These are phyloP conservation scores for Ammodytes dubius DNA, from an alignment of 2,113 vertebrate species.

Conservation along the genomic window DNA sequence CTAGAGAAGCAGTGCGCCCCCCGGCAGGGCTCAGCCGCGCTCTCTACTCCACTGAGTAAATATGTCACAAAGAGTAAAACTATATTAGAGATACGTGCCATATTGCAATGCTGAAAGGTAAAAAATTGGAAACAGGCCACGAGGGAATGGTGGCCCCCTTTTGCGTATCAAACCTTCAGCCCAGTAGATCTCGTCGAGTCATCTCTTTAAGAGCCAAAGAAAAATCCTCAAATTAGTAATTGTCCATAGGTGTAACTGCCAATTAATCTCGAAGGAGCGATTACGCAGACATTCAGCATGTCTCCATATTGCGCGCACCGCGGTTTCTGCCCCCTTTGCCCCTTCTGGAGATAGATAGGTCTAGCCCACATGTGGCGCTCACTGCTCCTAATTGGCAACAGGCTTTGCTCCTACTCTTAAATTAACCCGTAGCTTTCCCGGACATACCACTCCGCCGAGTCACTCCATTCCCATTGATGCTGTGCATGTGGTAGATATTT, in stretches of 20 bases:
- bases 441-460: constrained; percentile 68
- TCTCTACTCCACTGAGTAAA: constrained; percentile 4
- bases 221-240: neutral
- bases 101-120: constrained; percentile 35
- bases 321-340: constrained; percentile 65
- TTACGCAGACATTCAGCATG: constrained; percentile 22
- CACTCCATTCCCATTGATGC: constrained; percentile 46
- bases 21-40: constrained; percentile 71
- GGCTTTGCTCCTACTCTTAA: constrained; percentile 81
- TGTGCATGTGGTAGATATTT: constrained; percentile 62
- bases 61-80: constrained; percentile 57
- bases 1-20: constrained; percentile 71
- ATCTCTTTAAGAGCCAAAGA: constrained; percentile 18
- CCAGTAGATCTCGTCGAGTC: constrained; percentile 2
- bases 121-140: constrained; percentile 14
- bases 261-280: constrained; percentile 6
- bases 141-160: neutral
- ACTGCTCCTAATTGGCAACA: constrained; percentile 86
- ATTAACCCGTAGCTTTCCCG: constrained; percentile 84
- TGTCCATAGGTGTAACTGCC: neutral
- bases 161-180: constrained; percentile 28
- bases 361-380: constrained; percentile 81
- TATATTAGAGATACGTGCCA: constrained; percentile 49
- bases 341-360: constrained; percentile 65
- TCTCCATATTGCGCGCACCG: constrained; percentile 45